Evolutionary conservation across 2,113 vertebrate species (phyloP).

Genomic region (Ornithorhynchus anatinus): DNA sequence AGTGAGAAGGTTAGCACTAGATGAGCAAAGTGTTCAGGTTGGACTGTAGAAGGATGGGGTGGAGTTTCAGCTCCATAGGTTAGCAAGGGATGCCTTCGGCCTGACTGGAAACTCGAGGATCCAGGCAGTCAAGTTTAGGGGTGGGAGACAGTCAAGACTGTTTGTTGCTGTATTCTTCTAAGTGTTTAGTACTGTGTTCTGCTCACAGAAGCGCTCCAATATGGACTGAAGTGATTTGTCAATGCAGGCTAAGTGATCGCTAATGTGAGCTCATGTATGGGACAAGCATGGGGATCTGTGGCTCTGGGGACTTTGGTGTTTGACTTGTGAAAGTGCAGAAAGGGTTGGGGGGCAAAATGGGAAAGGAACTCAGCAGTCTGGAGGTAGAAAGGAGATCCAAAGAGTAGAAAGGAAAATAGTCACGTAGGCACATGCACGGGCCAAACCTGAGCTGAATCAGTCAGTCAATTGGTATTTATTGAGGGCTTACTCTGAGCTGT

Average conservation of each 20-base stretch:
- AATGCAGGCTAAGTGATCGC: conserved; percentile 67
- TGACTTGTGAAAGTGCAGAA: conserved; percentile 77
- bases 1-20: too few species aligned
- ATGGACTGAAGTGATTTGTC: too few species aligned
- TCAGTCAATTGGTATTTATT: too few species aligned
- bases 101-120: conserved; percentile 79
- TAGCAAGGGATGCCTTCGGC: conserved; percentile 75
- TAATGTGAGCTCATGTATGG: conserved; percentile 49
- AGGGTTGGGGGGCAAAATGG: conserved; percentile 62
- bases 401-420: neutral
- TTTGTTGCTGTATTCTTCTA: too few species aligned
- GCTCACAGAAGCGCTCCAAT: too few species aligned
- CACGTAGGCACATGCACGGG: too few species aligned
- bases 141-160: conserved; percentile 51
- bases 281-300: conserved; percentile 48
- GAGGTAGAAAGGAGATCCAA: neutral
- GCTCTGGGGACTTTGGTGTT: conserved; percentile 69
- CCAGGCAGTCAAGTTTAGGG: conserved; percentile 62
- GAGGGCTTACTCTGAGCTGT: too few species aligned
- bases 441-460: too few species aligned
- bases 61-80: conserved; percentile 63
- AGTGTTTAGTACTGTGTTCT: too few species aligned
- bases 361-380: conserved; percentile 49
- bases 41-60: too few species aligned
- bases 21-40: too few species aligned